These are phyloP conservation scores for Lithobates sylvaticus DNA, from an alignment of 2,797 vertebrate species.

Conservation along the genomic window DNA sequence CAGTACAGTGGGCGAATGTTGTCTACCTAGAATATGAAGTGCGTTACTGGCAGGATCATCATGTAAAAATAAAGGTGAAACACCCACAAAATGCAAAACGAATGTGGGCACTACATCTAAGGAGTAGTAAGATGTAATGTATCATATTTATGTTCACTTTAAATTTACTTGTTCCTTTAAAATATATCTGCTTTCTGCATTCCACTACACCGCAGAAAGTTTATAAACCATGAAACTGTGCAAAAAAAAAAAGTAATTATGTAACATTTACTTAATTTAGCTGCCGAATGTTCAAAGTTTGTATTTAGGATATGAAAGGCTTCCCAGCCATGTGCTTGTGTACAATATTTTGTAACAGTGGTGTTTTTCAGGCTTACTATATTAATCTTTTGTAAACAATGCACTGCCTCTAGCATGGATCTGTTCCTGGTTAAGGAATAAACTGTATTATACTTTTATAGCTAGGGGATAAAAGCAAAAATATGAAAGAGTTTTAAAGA, in stretches of 20 bases:
- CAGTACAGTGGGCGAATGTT: no score
- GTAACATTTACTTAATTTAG: neutral
- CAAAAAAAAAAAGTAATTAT: neutral
- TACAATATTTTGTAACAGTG: conserved; percentile 17
- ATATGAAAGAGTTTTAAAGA: conserved; percentile 30
- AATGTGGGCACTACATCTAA: no score
- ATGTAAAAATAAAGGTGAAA: no score
- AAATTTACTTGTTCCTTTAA: no score
- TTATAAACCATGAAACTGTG: neutral
- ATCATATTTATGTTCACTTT: no score
- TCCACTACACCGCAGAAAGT: no score
- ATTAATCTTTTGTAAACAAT: conserved; percentile 41
- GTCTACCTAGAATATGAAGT: no score
- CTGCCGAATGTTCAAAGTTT: neutral
- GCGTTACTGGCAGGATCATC: no score
- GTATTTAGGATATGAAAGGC: neutral
- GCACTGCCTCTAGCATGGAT: conserved; percentile 2
- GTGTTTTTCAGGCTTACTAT: conserved; percentile 23
- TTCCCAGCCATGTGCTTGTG: neutral
- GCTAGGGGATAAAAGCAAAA: conserved; percentile 23
- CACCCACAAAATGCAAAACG: no score
- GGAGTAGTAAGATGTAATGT: no score
- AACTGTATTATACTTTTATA: conserved; percentile 13
- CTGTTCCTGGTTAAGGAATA: conserved; percentile 9
- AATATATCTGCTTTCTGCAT: no score